Conservation (phyloP, 92 coral and sea anemone species). For the Muricea muricata region DNA sequence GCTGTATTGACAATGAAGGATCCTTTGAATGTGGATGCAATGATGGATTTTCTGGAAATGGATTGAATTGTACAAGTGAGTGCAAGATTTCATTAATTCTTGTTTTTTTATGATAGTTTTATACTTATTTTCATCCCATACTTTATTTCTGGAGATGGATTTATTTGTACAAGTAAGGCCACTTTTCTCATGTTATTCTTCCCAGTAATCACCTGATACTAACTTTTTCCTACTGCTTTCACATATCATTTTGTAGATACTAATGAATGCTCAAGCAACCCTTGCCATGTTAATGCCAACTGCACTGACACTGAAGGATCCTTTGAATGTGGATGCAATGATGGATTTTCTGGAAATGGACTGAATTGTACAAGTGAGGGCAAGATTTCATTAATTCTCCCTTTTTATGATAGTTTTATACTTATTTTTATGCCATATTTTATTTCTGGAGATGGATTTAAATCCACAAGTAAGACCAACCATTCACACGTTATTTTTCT, state of each 20-base stretch:
- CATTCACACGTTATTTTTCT: too few relatives aligned
- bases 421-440: too few relatives aligned
- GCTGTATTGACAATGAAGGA: background rate
- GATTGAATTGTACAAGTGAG: background rate
- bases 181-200: background rate
- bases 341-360: constrained; percentile 6
- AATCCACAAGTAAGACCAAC: background rate
- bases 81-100: too few relatives aligned
- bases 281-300: background rate
- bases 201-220: too few relatives aligned
- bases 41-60: background rate
- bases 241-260: background rate
- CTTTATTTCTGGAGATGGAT: constrained; percentile 14
- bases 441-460: background rate
- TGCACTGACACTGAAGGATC: constrained; percentile 6
- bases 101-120: background rate
- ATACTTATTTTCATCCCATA: too few relatives aligned
- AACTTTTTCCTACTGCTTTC: background rate
- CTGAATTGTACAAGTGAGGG: constrained; percentile 2
- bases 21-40: background rate
- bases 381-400: background rate
- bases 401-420: too few relatives aligned
- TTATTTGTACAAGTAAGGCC: background rate
- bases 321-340: background rate
- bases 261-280: background rate